Base-by-base conservation (phyloP, 2,888 invertebrate species). In the Camponotus fellah region DNA sequence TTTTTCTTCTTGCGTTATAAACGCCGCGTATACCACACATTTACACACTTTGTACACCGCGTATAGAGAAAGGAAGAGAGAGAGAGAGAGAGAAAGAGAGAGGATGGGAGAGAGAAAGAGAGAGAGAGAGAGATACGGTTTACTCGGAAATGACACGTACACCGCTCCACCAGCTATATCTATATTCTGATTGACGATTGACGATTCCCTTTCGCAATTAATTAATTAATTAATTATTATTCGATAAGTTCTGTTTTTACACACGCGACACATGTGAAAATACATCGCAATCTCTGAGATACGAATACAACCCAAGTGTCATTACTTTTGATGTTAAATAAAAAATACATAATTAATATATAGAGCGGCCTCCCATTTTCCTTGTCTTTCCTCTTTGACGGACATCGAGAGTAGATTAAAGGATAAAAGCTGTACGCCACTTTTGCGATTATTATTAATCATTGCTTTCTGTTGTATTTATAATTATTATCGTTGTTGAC, bases 281-380 rank as follows among this genome's bases (percentile, higher is more conserved):
- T 79, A 71, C 60, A 60, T 79, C 21, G 60, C 71, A 79, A 79
- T 34, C 71, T 43, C 53, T 53, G 53, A 53, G 88, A 91, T 93
- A 93, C 91, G 92, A 93, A 93, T 94, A 94, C 94, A 94, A 93
- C 94, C 94, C 94, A 94, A 94, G 94, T 94, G 94, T 94, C 94
- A 94, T 94, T 94, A 94, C 94, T 94, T 94, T 94, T 94, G 94
- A 94, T 94, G 94, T 94, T 94, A 94, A 94, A 94, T 94, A 94
- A 94, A 94, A 94, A 94, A 94, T 94, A 94, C 94, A 93, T 94
- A 94, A 94, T 94, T 94, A 94, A 93, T 53, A 53, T 53, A n/a
- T 86, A 82, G 83, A 85, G 53, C 82, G 74, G 79, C 84, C 53
- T 66, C 34, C 68, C 74, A 85, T 89, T 88, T 62, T 84, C 83